These are phyloP conservation scores for Argyresthia albistria DNA, from an alignment of 2,888 invertebrate genomes.

Conservation along the genomic window DNA sequence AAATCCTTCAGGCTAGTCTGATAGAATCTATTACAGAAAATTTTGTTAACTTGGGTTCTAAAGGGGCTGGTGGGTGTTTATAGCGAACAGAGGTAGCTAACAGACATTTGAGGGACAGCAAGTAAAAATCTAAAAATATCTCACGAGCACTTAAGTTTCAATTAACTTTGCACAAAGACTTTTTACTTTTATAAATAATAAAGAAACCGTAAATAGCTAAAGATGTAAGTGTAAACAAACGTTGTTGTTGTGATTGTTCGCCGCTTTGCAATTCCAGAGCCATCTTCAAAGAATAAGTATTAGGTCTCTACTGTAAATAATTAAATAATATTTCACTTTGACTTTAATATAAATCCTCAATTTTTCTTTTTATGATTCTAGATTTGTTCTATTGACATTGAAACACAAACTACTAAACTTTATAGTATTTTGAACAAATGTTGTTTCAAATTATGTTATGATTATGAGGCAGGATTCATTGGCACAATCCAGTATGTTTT, in stretches of 20 bases:
- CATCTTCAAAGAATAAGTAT: not conserved
- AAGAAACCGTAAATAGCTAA: not conserved
- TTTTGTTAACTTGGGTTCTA: constrained; percentile 61
- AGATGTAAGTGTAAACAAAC: not conserved
- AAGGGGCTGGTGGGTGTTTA: constrained; percentile 38
- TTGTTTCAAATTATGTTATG: no score
- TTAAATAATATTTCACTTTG: not conserved
- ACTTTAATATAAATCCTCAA: not conserved
- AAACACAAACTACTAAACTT: no score
- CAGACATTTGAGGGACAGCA: constrained; percentile 41
- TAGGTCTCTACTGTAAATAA: not conserved
- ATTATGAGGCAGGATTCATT: no score
- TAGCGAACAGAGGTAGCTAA: constrained; percentile 34
- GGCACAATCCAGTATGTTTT: no score
- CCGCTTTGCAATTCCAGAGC: not conserved
- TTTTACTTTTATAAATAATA: constrained; percentile 5
- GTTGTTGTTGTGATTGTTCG: not conserved
- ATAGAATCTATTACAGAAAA: constrained; percentile 59
- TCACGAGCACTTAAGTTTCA: constrained; percentile 42
- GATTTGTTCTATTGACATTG: no score
- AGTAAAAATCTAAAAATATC: constrained; percentile 38
- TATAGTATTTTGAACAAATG: no score
- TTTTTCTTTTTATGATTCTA: no score
- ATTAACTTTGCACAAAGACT: constrained; percentile 37
- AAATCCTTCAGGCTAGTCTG: constrained; percentile 57